phyloP scores from a whole-genome alignment of 2,888 invertebrate genomes.

The Eupithecia pulchellata region DNA sequence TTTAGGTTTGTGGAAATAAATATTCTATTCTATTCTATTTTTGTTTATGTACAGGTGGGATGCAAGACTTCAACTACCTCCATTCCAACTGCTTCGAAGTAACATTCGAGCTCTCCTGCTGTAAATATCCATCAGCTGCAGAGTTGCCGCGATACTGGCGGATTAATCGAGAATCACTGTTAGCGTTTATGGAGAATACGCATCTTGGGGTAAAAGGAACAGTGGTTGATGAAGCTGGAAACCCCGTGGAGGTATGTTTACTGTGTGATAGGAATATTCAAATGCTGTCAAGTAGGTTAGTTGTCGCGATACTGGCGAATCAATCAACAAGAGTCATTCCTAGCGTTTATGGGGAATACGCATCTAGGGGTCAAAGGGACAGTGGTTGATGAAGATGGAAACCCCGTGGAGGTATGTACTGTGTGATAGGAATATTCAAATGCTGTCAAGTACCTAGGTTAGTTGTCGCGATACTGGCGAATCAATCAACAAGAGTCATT shows the following conservation, averaged over 20 bases:
- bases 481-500: slow-evolving; percentile 95
- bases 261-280: no score
- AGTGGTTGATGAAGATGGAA: no score
- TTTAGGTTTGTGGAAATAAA: no score
- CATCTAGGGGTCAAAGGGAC: no score
- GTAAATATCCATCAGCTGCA: slow-evolving; percentile 93
- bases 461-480: slow-evolving; percentile 92
- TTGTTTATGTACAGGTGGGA: slow-evolving; percentile 88
- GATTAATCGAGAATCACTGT: slow-evolving; percentile 93
- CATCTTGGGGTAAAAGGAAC: slow-evolving; percentile 88
- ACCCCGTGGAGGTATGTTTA: slow-evolving; percentile 83
- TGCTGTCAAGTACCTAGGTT: no score
- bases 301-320: no score
- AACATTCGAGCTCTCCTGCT: slow-evolving; percentile 98
- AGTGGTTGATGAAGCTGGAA: slow-evolving; percentile 86
- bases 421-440: no score
- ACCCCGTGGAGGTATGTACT: no score
- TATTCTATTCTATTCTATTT: not conserved
- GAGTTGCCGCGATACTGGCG: slow-evolving; percentile 92
- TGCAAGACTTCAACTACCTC: slow-evolving; percentile 99
- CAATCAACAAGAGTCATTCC: no score
- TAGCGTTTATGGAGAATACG: slow-evolving; percentile 93
- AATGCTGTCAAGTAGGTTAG: no score
- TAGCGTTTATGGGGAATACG: no score
- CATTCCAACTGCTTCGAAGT: slow-evolving; percentile 98